Conservation (phyloP, 1,140 invertebrate species). For the Drosophila lacteicornis region DNA sequence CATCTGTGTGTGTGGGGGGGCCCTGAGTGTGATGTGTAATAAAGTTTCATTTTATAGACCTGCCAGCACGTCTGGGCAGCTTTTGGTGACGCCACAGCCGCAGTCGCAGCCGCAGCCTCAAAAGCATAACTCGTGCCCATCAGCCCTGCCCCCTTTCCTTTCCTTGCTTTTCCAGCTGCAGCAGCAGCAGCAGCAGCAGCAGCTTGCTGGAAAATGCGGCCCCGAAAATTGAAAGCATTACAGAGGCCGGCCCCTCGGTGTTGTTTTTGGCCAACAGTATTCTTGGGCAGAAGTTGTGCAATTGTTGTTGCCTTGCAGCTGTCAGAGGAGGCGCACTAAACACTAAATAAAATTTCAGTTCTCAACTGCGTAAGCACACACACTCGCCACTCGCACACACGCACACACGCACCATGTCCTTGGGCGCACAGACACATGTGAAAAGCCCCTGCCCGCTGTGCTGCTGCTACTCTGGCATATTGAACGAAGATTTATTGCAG, state of each 20-base stretch:
- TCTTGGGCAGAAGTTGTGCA: constrained; percentile 68
- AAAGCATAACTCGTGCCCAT: constrained; percentile 77
- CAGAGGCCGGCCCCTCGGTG: constrained; percentile 49
- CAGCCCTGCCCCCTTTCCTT: constrained; percentile 15
- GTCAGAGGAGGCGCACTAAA: constrained; percentile 80
- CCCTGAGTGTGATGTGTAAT: constrained; percentile 67
- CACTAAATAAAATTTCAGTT: constrained; percentile 83
- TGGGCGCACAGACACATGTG: constrained; percentile 49
- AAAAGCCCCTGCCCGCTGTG: constrained; percentile 45
- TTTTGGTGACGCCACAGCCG: constrained; percentile 68
- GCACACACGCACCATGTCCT: constrained; percentile 63
- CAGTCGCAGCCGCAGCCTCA: constrained; percentile 63
- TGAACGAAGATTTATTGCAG: constrained; percentile 84
- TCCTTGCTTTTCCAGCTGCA: constrained; percentile 5
- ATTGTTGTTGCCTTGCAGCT: constrained; percentile 62
- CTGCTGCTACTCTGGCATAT: constrained; percentile 65
- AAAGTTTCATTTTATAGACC: constrained; percentile 83
- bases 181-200: constrained; percentile 17
- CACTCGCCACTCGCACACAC: constrained; percentile 20
- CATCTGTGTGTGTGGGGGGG: constrained; percentile 13
- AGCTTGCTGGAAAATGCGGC: constrained; percentile 34
- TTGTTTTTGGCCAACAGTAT: constrained; percentile 57
- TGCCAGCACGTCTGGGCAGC: constrained; percentile 71
- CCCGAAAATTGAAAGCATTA: constrained; percentile 75
- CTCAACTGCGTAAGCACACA: constrained; percentile 69